Evolutionary conservation across 1,140 invertebrate genomes (phyloP).

Genomic region (Hyposmocoma kahamanoa): DNA sequence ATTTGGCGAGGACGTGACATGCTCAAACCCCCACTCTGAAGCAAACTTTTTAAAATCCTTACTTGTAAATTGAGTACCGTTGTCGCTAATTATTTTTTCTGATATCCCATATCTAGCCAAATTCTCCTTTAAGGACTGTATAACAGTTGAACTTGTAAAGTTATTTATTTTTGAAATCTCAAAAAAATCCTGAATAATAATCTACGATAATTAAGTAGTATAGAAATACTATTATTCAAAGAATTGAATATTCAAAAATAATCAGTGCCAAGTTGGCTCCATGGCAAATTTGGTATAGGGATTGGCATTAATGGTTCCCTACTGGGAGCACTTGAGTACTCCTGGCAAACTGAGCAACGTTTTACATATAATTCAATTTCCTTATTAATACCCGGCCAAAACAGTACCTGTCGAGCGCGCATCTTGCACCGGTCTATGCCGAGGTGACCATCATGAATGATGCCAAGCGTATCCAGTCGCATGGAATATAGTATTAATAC

Average conservation of each 20-base stretch:
- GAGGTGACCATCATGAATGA: constrained; percentile 38
- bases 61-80: neutral
- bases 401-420: constrained; percentile 38
- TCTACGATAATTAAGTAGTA: neutral
- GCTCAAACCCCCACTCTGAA: constrained; percentile 7
- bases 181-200: neutral
- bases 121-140: neutral
- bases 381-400: constrained; percentile 38
- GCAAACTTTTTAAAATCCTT: constrained; percentile 8
- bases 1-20: constrained; percentile 15
- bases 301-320: constrained; percentile 10
- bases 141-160: neutral
- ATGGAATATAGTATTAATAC: neutral
- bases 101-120: neutral
- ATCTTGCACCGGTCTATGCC: constrained; percentile 40
- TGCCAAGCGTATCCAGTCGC: neutral
- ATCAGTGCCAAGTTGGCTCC: constrained; percentile 10
- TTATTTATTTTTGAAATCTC: neutral
- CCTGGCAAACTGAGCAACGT: constrained; percentile 15
- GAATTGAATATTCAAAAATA: constrained; percentile 18
- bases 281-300: constrained; percentile 12
- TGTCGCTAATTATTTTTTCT: neutral
- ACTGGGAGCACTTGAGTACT: constrained; percentile 7
- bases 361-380: constrained; percentile 26
- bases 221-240: no score